phyloP scores from a whole-genome alignment of 2,797 vertebrate genomes.

The Alca torda region DNA sequence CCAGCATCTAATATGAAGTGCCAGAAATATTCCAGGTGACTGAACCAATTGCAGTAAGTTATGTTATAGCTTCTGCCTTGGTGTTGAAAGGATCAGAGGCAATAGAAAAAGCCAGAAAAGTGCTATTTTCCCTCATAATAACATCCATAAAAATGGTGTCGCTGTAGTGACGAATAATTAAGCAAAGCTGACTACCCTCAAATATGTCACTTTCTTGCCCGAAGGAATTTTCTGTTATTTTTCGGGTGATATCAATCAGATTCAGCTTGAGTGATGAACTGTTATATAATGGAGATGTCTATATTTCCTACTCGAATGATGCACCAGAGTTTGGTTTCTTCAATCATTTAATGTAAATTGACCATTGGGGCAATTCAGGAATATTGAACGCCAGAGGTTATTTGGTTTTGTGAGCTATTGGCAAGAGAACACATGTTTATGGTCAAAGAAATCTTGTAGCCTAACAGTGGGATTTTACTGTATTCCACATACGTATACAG shows the following conservation, averaged over 20 bases:
- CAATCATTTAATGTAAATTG: neutral
- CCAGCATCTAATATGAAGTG: neutral
- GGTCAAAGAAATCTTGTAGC: neutral
- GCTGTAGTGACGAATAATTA: neutral
- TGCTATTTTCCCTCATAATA: neutral
- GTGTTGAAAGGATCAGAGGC: neutral
- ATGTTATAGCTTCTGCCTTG: neutral
- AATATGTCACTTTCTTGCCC: neutral
- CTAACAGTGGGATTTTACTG: neutral
- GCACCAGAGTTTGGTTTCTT: neutral
- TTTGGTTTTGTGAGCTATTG: neutral
- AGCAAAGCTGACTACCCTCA: neutral
- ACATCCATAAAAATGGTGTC: neutral
- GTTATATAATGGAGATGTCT: neutral
- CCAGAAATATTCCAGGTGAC: neutral
- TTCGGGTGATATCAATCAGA: neutral
- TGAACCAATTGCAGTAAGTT: neutral
- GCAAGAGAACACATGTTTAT: neutral
- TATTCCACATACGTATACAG: neutral
- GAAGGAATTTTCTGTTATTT: neutral
- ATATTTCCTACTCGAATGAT: neutral
- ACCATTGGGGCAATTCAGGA: neutral
- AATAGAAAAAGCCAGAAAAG: neutral
- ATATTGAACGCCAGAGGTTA: neutral
- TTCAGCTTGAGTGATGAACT: neutral